These are phyloP conservation scores for Leptoclinus maculatus DNA, from an alignment of 2,797 vertebrate species.

Conservation along the genomic window DNA sequence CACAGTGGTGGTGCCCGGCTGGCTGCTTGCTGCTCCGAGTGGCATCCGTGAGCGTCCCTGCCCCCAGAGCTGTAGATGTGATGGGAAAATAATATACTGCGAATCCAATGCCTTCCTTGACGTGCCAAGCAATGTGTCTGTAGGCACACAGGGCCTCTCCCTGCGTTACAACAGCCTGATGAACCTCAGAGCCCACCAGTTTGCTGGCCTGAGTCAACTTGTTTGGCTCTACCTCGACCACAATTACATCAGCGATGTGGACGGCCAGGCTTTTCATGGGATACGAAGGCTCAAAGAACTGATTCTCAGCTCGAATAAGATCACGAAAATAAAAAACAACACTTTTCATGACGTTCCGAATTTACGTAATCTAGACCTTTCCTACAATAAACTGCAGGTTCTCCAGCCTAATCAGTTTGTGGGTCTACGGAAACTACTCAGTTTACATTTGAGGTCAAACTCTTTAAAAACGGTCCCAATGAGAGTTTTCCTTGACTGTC, in stretches of 20 bases:
- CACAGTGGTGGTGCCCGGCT: constrained; percentile 74
- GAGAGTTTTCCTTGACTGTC: constrained; percentile 95
- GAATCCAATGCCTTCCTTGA: constrained; percentile 96
- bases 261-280: constrained; percentile 93
- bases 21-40: constrained; percentile 85
- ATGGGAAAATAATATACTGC: constrained; percentile 98
- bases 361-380: constrained; percentile 95
- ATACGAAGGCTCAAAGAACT: constrained; percentile 96
- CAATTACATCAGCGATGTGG: constrained; percentile 93
- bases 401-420: constrained; percentile 92
- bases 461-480: constrained; percentile 93
- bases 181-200: constrained; percentile 92
- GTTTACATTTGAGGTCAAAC: constrained; percentile 95
- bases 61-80: constrained; percentile 94
- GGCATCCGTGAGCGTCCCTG: constrained; percentile 91
- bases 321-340: constrained; percentile 91
- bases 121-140: constrained; percentile 95
- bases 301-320: constrained; percentile 98
- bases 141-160: constrained; percentile 94
- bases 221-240: constrained; percentile 99
- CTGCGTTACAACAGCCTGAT: constrained; percentile 98
- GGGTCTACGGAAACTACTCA: constrained; percentile 93
- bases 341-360: constrained; percentile 95
- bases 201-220: constrained; percentile 94
- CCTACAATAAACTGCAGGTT: constrained; percentile 95